Base-by-base conservation (phyloP, 2,113 vertebrate species). In the Vulpes lagopus region DNA sequence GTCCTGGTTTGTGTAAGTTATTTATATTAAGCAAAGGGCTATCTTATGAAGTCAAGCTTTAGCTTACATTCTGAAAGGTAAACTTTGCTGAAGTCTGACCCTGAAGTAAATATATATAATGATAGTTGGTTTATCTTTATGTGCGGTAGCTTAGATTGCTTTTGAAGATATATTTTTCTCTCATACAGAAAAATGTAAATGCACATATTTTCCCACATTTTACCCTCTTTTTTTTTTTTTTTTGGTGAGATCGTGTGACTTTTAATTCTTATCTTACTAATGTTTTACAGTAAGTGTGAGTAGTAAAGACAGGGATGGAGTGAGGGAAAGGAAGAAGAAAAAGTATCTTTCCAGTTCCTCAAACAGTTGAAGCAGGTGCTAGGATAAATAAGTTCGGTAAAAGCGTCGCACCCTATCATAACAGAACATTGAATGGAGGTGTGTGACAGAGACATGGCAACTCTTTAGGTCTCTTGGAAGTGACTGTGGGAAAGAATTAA, bases 251-350 rank as follows among this genome's bases (percentile, higher is more conserved):
- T 95, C 27, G 5, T 87, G 74, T 92, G 69, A 96, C 83, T 96
- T 98, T 98, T 97, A 97, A 96, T 97, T 94, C 49, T 98, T 97
- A 94, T 97, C 98, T 99, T 97, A 97, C 98, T 98, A 98, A 98
- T 97, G 95, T 97, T 98, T 98, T 98, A 98, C 97, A 98, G 92
- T 84, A 98, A 97, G 96, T 96, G 89, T 97, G 78, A 95, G 96
- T 97, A 97, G 81, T 64, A 94, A 94, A 95, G 51, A 83, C 5
- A 67, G 67, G 62, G 81, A 53, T 88, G 27, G 53, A 59, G 38
- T n/a, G 32, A 93, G 79, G 86, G 49, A 25, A 55, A 91, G 59
- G 74, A 53, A 49, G 38, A 71, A 71, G 8, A 98, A 96, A 96
- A 98, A 98, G 57, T 81, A 11, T 79, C 94, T 96, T 98, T 97